Percentiles rank a stretch among this genome's conserved stretches.
phyloP scores from a whole-genome alignment of 1,140 invertebrate genomes.

The Eubasilissa regina region DNA sequence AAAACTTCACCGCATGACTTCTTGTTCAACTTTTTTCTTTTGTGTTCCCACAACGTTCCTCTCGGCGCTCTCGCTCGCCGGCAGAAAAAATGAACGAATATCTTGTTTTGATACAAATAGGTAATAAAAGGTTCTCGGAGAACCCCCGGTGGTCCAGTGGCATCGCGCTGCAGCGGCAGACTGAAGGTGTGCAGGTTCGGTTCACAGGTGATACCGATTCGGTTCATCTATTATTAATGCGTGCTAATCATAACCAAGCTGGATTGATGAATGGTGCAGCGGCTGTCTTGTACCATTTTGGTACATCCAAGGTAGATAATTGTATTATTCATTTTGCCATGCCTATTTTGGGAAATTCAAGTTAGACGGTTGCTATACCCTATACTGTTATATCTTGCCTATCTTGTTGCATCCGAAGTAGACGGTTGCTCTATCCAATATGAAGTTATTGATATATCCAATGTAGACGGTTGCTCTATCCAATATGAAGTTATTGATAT shows the following conservation, averaged over 20 bases:
- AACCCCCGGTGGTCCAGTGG: slow-evolving; percentile 31
- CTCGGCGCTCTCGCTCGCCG: neutral
- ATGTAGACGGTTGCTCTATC: too few relatives aligned
- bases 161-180: neutral
- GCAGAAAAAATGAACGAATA: neutral
- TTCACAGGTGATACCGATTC: slow-evolving; percentile 13
- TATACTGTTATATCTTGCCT: too few relatives aligned
- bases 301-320: too few relatives aligned
- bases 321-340: too few relatives aligned
- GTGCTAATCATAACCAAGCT: neutral
- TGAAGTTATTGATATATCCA: too few relatives aligned
- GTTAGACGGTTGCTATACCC: too few relatives aligned
- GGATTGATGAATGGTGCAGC: slow-evolving; percentile 11
- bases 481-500: too few relatives aligned
- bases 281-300: too few relatives aligned
- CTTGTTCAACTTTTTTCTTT: slow-evolving; percentile 25
- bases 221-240: slow-evolving; percentile 26
- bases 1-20: slow-evolving; percentile 39
- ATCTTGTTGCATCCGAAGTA: too few relatives aligned
- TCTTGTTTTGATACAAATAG: slow-evolving; percentile 16
- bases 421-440: too few relatives aligned
- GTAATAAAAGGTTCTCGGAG: slow-evolving; percentile 6
- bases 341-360: too few relatives aligned
- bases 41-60: slow-evolving; percentile 16
- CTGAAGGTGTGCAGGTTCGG: slow-evolving; percentile 24